Base-by-base conservation (phyloP, 35 echinoderm and acorn worm species). In the Lytechinus pictus region DNA sequence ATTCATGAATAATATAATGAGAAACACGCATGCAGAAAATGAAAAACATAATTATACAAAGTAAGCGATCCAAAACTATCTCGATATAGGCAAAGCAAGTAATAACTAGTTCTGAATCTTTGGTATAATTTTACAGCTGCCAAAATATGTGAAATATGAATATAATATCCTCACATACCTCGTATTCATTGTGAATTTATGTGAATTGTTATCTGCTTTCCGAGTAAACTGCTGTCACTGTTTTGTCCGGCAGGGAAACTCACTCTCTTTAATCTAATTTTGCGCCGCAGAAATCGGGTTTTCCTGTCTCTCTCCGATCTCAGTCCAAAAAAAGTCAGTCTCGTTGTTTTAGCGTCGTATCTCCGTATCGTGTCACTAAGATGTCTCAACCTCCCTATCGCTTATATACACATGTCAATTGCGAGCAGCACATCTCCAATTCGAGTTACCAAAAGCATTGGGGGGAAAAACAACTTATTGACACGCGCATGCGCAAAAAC, bases 351-450 rank as follows among this genome's bases (percentile, higher is more conserved):
- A n/a, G 66, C 66, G 66, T 6, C 66, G 66, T 79, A 79, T 79
- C 66, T 79, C 66, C 66, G 66, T 79, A 79, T 79, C 66, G 66
- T 79, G 66, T 79, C 66, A 79, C 66, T 79, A 79, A 16, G 66
- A 79, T 79, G 66, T 79, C 66, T 79, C 19, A 79, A 79, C 19
- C 19, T 24, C 7, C 66, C 19, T 79, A 24, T 79, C 66, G 66
- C 66, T 79, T 79, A 79, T 79, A 79, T 79, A 79, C 66, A 79
- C 66, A 79, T 79, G 66, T 79, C 66, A 79, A n/a, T 79, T 79
- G 66, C 66, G 66, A 16, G 66, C 66, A 79, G 19, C 66, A 79
- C 66, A 24, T 7, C 66, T 79, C 66, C 66, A 79, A 24, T 79
- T 79, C n/a, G 66, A 79, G 19, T 79, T 24, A 14, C 66, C 19